Evolutionary conservation across 2,113 vertebrate genomes (phyloP), one percentile per base, ranked within the genome.

Genomic region (Australoheros scitulus): DNA sequence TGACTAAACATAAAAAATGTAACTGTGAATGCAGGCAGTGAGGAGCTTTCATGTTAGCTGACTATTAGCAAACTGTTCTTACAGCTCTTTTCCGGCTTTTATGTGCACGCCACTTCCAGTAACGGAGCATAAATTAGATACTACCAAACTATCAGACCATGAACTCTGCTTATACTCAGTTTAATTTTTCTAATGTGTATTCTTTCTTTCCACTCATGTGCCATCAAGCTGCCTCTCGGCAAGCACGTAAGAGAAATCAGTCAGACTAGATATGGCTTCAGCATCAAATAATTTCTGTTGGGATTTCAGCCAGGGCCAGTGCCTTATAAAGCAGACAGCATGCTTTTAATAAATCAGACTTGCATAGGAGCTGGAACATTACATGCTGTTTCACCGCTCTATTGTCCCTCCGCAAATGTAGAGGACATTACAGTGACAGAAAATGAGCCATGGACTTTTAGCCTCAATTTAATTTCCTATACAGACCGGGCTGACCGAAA

Each of bases 261-360:
- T 50, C 29, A 1, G 36, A 79, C 64, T 60, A 2, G 36, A 79
- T 61, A 52, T 59, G 74, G 29, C 11, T 14, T 75, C 78, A 32
- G 77, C 83, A 50, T 85, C 87, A 86, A 61, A 88, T 93, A 18
- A 89, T 89, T 91, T 94, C 78, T 72, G 79, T 59, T 79, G 79
- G 86, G 89, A 88, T 91, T 92, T 83, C 59, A 77, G 83, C 41
- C 6, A 56, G 57, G 72, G 85, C 61, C 87, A 6, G 38, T 32
- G 74, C 91, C 85, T 83, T 76, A 64, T 58, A 79, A 87, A 92
- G 83, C 55, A 82, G 82, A 80, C 84, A n/a, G 77, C 17, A 63
- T 76, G 87, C 78, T 91, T 93, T 90, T 92, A 90, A 92, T 90
- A 82, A 84, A 88, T 74, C 58, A 57, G 82, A 86, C 64, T 77